Evolutionary conservation across 2,113 vertebrate genomes (phyloP), one percentile per base, ranked within the genome.

Genomic region (Zingel zingel): DNA sequence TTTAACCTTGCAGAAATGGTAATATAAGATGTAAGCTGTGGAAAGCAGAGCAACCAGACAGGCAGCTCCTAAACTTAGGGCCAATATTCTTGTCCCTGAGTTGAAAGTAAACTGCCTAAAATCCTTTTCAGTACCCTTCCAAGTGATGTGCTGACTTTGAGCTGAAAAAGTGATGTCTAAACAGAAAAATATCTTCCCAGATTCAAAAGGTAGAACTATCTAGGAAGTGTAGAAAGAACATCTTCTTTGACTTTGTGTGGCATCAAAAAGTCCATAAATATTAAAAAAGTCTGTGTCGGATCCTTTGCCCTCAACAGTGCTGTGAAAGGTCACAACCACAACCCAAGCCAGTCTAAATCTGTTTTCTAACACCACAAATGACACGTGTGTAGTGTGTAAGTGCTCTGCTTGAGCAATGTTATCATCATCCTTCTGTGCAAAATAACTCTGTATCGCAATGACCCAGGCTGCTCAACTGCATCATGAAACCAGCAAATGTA

Each of bases 211-310:
- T 67, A 79, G 63, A 82, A 81, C 79, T 91, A 86, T 89, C 78
- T 85, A 27, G 78, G 79, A 91, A 90, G 86, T 87, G 86, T 82
- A 81, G 70, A 66, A 73, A 90, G 85, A 92, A 88, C 79, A 92
- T 91, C 88, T 86, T 85, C 88, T 91, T 84, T 86, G 86, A 93
- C 92, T 92, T 94, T 91, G 89, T 86, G 85, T 87, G 88, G 83
- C 87, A 86, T 92, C 88, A 91, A 90, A 92, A 92, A 91, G 66
- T 77, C 83, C 74, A 94, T 93, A 88, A 93, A 94, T 94, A 93
- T 91, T 84, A 77, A 90, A 89, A 90, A 89, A 81, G 59, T 77
- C 83, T 85, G 74, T 78, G 90, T 92, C 67, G 63, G 87, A 90
- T 90, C 82, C 72, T 81, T 84, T 88, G 78, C 91, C 89, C 90